Evolutionary conservation across 2,888 invertebrate genomes (phyloP), one percentile per base, ranked within the genome.

Genomic region (Alentia gelatinosa): DNA sequence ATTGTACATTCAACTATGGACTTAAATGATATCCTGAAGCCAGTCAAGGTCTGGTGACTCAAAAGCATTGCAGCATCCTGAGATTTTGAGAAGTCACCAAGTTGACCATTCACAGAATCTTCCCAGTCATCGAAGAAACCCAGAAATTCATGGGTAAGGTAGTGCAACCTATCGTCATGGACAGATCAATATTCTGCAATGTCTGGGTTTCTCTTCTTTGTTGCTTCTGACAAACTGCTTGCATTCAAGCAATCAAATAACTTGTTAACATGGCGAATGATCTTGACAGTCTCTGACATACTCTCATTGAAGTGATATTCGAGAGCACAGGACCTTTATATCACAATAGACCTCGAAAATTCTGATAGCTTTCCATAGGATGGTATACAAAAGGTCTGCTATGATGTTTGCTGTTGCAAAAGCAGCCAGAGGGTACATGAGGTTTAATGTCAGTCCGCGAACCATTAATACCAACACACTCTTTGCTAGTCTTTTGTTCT

Each of bases 381-480:
- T 33, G 7, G 89, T 26, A 56, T 63, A 89, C 40, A 89, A 37
- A 9, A 89, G 33, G 35, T 50, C 89, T 9, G 63, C 33, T 63
- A 7, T 89, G 5, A 89, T 26, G 19, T 63, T 63, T 33, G 12
- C 63, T 30, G 89, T 89, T 30, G 89, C 68, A 89, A 37, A 89
- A 12, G 42, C 35, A 30, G 89, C 89, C 4, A 89, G 39, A 19
- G 89, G 88, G 47, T 23, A 88, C 50, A 47, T 88, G 19, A 88
- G 26, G 74, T 74, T 47, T 15, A 74, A 33, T 35, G 63, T 35
- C 7, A 63, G 5, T 35, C 90, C 91, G 68, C 89, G 35, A 23
- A 93, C 91, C 92, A 93, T 93, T 12, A 92, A 1, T 15, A 92
- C 92, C 19, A 92, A 90, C 35, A 93, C 90, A 68, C 37, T 91